Evolutionary conservation across 2,113 vertebrate genomes (phyloP).

Genomic region (Myanophis thanlyinensis): DNA sequence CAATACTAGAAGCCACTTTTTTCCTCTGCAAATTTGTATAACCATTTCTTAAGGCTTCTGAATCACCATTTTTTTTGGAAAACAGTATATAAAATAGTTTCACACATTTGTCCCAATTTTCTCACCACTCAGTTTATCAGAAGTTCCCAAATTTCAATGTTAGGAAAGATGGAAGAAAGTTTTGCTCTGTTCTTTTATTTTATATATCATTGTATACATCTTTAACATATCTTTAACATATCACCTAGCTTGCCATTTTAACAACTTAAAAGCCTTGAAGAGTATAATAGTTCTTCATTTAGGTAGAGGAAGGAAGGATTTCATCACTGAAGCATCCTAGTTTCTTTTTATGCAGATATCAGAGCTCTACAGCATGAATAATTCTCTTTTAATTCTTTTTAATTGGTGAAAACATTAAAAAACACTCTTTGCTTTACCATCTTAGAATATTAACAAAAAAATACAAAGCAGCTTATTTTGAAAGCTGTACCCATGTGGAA

Average conservation of each 20-base stretch:
- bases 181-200: not conserved
- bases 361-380: not conserved
- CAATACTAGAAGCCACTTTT: not conserved
- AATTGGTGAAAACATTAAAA: not conserved
- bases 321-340: not conserved
- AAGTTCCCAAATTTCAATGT: not conserved
- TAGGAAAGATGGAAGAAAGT: not conserved
- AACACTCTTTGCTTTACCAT: not conserved
- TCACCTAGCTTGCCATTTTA: not conserved
- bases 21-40: too few species aligned
- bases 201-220: not conserved
- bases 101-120: not conserved
- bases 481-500: not conserved
- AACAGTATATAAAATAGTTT: not conserved
- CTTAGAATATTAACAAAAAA: not conserved
- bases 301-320: not conserved
- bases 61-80: not conserved
- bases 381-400: not conserved
- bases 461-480: not conserved
- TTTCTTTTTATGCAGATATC: not conserved
- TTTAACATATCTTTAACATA: not conserved
- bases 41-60: too few species aligned
- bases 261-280: not conserved
- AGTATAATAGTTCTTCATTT: not conserved
- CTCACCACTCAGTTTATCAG: not conserved